These are phyloP conservation scores for Rhopalosiphum padi DNA, from an alignment of 1,140 invertebrate species.

Conservation along the genomic window DNA sequence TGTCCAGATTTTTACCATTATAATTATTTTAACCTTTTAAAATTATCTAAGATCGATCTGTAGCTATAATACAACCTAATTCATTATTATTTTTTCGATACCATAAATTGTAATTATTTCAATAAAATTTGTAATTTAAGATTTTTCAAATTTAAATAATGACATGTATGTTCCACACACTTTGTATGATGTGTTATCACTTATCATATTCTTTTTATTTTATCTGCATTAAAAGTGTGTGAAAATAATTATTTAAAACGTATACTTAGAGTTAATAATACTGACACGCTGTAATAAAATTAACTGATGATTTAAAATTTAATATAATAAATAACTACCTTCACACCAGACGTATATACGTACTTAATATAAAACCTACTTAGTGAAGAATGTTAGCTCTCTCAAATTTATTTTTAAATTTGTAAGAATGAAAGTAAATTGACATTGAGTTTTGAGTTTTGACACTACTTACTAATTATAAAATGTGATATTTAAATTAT, in stretches of 20 bases:
- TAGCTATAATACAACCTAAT: no score
- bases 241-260: not conserved
- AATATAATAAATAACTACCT: not conserved
- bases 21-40: not conserved
- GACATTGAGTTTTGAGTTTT: not conserved
- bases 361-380: not conserved
- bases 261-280: not conserved
- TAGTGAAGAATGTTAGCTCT: not conserved
- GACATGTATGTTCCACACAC: no score
- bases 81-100: not conserved
- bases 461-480: not conserved
- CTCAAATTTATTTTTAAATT: not conserved
- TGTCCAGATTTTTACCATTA: not conserved
- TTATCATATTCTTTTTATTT: not conserved
- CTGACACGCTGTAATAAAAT: not conserved
- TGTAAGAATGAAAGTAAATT: not conserved
- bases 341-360: not conserved
- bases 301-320: not conserved
- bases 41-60: no score
- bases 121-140: not conserved
- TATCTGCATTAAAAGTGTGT: not conserved
- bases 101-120: not conserved
- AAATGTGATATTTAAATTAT: not conserved
- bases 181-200: not conserved
- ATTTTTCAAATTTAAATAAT: not conserved